Evolutionary conservation across 2,797 vertebrate genomes (phyloP), one percentile per base, ranked within the genome.

Genomic region (Tachyglossus aculeatus): DNA sequence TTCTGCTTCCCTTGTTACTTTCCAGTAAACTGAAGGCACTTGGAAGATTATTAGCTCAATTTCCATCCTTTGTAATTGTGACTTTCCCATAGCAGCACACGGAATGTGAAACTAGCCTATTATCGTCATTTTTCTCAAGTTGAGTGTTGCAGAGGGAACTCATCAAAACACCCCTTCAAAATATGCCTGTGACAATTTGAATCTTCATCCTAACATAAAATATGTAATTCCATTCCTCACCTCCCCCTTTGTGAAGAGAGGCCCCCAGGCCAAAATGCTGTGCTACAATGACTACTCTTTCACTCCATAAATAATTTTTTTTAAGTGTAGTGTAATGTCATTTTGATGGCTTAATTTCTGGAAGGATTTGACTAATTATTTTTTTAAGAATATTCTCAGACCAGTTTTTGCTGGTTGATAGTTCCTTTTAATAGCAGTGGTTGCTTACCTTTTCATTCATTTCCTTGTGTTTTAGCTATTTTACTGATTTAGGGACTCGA

Each of bases 311-410:
- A 78, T 75, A 81, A 66, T 68, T 71, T 80, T 78, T 77, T 47
- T 3, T 25, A 75, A 77, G 34, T 63, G 62, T 67, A 40, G 31
- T 52, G 1, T 76, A 69, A 85, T 85, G 73, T 87, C 80, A 80
- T 75, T 81, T 85, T 83, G 85, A 85, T 80, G 76, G 59, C 61
- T 87, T 83, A 83, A 71, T 81, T 83, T 87, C 82, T 78, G 71
- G 67, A 80, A 78, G 39, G 71, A 78, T 76, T 78, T 79, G 74
- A 53, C 78, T 87, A 85, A 85, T 85, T 85, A 63, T 38, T 67
- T 69, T 80, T 81, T 80, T 75, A 64, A 66, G 68, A 48, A 64
- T 51, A 45, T 65, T 25, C 29, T 60, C 38, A 38, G 68, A 45
- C 68, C 48, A 19, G 52, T 73, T 60, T 63, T 47, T 60, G 63